Conservation (phyloP, 2,888 invertebrate genomes). For the Leucophora obtusa region DNA sequence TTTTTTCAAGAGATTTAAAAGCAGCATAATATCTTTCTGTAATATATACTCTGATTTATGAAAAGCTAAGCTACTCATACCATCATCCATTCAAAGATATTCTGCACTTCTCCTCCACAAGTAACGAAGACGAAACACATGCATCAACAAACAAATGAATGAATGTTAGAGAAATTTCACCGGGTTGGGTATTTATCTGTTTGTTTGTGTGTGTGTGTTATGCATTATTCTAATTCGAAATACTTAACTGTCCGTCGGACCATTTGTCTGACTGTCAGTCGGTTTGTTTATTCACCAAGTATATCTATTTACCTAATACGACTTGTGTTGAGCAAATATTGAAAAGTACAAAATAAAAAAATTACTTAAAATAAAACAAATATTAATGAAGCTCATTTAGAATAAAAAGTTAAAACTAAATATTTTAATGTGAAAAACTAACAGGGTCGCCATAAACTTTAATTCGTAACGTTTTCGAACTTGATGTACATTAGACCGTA, state of each 20-base stretch:
- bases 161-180: neutral
- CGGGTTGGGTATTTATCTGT: neutral
- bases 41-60: too few relatives aligned
- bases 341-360: neutral
- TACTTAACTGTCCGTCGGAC: neutral
- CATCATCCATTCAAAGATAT: conserved; percentile 3
- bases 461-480: too few relatives aligned
- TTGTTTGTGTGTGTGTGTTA: neutral
- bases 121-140: neutral
- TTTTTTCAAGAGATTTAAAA: too few relatives aligned
- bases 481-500: too few relatives aligned
- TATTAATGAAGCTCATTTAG: conserved; percentile 1
- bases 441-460: neutral
- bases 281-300: neutral
- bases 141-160: neutral
- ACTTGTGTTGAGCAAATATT: conserved; percentile 9
- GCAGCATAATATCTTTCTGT: too few relatives aligned
- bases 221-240: neutral
- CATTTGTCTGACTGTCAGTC: neutral
- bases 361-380: conserved; percentile 2
- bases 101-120: neutral
- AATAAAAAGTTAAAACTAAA: conserved; percentile 1
- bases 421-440: neutral
- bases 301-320: conserved; percentile 9
- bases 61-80: conserved; percentile 39